Conservation (phyloP, 2,888 invertebrate species). For the Exocentrus adspersus region DNA sequence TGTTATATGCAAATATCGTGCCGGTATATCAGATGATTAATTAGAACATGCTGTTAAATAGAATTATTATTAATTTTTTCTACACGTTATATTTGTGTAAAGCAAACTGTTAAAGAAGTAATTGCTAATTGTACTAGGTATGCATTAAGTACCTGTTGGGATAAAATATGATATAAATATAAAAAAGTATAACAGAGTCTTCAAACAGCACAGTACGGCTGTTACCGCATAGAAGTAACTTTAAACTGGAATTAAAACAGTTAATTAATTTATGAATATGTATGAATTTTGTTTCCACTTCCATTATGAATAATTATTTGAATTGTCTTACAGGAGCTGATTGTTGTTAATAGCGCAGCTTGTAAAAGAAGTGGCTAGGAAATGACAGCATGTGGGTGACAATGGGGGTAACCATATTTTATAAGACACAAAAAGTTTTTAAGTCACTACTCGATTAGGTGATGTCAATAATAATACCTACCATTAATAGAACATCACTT, state of each 20-base stretch:
- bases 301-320: constrained; percentile 39
- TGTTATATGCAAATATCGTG: neutral
- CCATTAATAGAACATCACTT: too few species aligned
- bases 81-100: constrained; percentile 33
- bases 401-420: too few species aligned
- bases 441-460: too few species aligned
- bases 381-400: too few species aligned
- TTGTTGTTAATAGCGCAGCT: neutral
- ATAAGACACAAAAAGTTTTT: too few species aligned
- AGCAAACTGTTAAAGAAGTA: constrained; percentile 40
- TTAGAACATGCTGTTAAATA: constrained; percentile 19
- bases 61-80: constrained; percentile 28
- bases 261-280: constrained; percentile 44
- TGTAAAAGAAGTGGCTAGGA: too few species aligned
- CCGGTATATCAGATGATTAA: constrained; percentile 16
- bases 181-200: constrained; percentile 29
- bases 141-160: constrained; percentile 30
- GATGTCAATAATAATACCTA: too few species aligned
- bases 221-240: constrained; percentile 42
- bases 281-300: constrained; percentile 43
- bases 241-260: constrained; percentile 45
- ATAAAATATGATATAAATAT: constrained; percentile 32
- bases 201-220: constrained; percentile 26
- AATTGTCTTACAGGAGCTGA: neutral
- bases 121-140: constrained; percentile 36